These are phyloP conservation scores for Mormyrus hasselquistii DNA, from an alignment of 2,797 vertebrate species.

Conservation along the genomic window DNA sequence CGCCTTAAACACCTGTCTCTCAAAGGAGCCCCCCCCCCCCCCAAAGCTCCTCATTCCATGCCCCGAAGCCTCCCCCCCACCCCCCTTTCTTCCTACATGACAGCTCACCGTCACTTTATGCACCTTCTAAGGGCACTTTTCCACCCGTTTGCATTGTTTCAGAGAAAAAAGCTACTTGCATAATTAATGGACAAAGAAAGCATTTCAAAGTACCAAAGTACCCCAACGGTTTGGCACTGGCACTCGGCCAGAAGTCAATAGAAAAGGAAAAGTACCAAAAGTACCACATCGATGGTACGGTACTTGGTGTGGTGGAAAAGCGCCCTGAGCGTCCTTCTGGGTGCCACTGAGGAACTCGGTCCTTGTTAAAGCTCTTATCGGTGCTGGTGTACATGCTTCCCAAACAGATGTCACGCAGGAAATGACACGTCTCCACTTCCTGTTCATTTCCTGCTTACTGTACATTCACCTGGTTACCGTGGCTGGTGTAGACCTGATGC, in stretches of 20 bases:
- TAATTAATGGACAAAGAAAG: background rate
- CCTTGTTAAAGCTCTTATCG: background rate
- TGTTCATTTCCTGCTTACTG: background rate
- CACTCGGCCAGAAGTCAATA: background rate
- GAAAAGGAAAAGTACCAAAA: background rate
- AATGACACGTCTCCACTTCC: background rate
- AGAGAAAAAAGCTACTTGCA: background rate
- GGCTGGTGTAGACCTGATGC: background rate
- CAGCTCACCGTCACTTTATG: background rate
- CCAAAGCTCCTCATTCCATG: background rate
- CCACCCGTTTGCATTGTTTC: background rate
- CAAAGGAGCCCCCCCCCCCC: background rate
- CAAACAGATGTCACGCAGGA: background rate
- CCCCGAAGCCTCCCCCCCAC: background rate
- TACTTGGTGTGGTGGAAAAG: background rate
- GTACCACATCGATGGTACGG: background rate
- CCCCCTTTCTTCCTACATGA: background rate
- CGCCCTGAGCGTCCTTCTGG: background rate
- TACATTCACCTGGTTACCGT: background rate
- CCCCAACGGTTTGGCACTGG: background rate
- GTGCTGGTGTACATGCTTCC: background rate
- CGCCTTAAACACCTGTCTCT: background rate
- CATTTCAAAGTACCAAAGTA: background rate
- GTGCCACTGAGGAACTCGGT: background rate
- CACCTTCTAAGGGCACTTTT: background rate